These are phyloP conservation scores for Caenorhabditis sulstoni DNA, from an alignment of 2,888 invertebrate genomes.

Conservation along the genomic window DNA sequence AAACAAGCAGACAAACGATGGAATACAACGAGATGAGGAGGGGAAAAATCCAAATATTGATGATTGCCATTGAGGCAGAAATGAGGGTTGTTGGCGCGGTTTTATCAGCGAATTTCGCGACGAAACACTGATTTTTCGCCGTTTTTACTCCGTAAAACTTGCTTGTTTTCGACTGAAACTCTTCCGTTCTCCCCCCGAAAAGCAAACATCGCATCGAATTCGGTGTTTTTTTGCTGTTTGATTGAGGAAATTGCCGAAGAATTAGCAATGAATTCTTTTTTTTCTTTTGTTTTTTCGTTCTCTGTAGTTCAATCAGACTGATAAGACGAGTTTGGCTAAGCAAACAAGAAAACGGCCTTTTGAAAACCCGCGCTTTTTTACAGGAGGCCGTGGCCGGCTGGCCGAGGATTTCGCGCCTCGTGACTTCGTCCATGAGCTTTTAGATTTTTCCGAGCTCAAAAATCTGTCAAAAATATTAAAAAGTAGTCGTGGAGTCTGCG, in stretches of 20 bases:
- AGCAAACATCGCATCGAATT: neutral
- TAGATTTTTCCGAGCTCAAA: neutral
- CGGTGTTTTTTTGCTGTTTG: neutral
- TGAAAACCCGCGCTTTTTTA: slow-evolving; percentile 3
- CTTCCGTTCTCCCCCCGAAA: neutral
- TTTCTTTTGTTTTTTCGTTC: neutral
- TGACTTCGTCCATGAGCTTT: neutral
- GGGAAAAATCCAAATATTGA: slow-evolving; percentile 61
- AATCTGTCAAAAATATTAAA: neutral
- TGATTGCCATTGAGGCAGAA: slow-evolving; percentile 46
- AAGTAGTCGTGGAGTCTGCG: neutral
- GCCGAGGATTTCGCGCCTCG: neutral
- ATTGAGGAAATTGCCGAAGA: neutral
- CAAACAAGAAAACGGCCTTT: no score
- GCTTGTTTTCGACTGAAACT: slow-evolving; percentile 23
- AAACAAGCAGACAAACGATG: slow-evolving; percentile 46
- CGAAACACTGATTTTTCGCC: slow-evolving; percentile 8
- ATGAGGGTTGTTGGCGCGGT: slow-evolving; percentile 26
- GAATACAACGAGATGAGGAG: slow-evolving; percentile 53
- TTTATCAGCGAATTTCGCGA: slow-evolving; percentile 41
- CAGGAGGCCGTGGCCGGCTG: neutral
- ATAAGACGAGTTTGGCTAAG: no score
- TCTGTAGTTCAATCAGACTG: no score
- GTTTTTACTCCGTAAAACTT: neutral
- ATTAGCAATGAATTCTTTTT: slow-evolving; percentile 12